phyloP scores from a whole-genome alignment of 2,888 invertebrate genomes.

The Dascillus cervinus region DNA sequence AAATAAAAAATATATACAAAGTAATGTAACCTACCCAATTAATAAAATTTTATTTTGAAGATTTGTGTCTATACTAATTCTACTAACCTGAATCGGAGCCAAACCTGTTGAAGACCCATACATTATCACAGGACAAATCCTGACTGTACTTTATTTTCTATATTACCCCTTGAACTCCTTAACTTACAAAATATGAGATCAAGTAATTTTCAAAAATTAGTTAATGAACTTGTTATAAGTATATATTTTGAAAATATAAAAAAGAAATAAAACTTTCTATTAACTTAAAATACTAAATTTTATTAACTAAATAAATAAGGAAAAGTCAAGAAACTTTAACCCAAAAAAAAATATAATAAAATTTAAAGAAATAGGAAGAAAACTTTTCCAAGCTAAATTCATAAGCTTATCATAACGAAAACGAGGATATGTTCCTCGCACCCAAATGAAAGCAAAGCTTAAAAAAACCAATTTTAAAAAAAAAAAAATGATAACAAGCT shows the following conservation, averaged over 20 bases:
- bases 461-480: conserved; percentile 50
- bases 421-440: conserved; percentile 60
- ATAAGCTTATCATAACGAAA: conserved; percentile 72
- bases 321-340: conserved; percentile 43
- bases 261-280: conserved; percentile 52
- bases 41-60: conserved; percentile 56
- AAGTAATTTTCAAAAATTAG: conserved; percentile 41
- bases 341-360: conserved; percentile 53
- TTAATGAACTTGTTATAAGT: conserved; percentile 60
- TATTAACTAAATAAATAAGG: conserved; percentile 36
- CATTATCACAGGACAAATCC: conserved; percentile 52
- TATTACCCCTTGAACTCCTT: conserved; percentile 51
- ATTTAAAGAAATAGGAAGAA: conserved; percentile 58
- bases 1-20: conserved; percentile 49
- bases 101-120: conserved; percentile 62
- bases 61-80: conserved; percentile 47
- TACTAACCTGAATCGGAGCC: conserved; percentile 67
- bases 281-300: conserved; percentile 47
- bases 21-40: conserved; percentile 53
- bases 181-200: conserved; percentile 49
- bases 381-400: conserved; percentile 57
- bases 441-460: conserved; percentile 56
- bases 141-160: conserved; percentile 52
- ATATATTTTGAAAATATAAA: conserved; percentile 64
- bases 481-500: conserved; percentile 43